These are phyloP conservation scores for Lanistes nyassanus DNA, from an alignment of 1,140 invertebrate genomes.

Conservation along the genomic window DNA sequence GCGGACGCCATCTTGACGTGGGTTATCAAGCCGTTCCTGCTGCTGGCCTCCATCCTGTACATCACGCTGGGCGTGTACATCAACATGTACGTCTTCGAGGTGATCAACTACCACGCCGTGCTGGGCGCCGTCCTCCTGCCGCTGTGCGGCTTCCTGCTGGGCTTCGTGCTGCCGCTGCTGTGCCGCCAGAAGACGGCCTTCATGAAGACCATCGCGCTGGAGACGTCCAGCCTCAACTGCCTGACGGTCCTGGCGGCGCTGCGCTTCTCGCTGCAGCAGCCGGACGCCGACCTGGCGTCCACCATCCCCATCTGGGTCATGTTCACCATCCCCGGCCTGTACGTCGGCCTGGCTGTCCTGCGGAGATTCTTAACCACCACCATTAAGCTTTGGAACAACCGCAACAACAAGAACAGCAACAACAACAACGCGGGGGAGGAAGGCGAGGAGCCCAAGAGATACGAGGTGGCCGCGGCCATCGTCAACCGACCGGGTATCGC, in stretches of 20 bases:
- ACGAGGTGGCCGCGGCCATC: constrained; percentile 58
- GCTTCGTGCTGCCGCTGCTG: constrained; percentile 44
- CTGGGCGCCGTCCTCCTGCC: constrained; percentile 56
- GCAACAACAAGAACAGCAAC: constrained; percentile 48
- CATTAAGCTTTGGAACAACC: constrained; percentile 45
- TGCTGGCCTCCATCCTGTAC: constrained; percentile 61
- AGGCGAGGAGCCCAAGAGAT: constrained; percentile 39
- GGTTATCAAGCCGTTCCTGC: constrained; percentile 61
- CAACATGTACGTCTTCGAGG: constrained; percentile 63
- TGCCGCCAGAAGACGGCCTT: constrained; percentile 51
- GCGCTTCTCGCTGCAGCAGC: constrained; percentile 56
- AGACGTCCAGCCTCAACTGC: constrained; percentile 60
- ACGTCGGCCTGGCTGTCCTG: constrained; percentile 54
- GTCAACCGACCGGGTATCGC: constrained; percentile 59
- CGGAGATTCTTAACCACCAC: constrained; percentile 42
- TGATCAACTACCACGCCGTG: constrained; percentile 47
- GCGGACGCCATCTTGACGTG: constrained; percentile 60
- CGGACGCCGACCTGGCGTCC: constrained; percentile 55
- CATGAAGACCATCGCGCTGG: constrained; percentile 57
- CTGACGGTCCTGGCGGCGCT: constrained; percentile 56
- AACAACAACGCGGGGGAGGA: constrained; percentile 28
- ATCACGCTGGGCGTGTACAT: constrained; percentile 65
- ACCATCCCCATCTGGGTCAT: constrained; percentile 60
- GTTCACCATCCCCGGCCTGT: constrained; percentile 59
- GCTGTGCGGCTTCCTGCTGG: constrained; percentile 52